phyloP scores from a whole-genome alignment of 2,888 invertebrate species.

The Cataglyphis livida region DNA sequence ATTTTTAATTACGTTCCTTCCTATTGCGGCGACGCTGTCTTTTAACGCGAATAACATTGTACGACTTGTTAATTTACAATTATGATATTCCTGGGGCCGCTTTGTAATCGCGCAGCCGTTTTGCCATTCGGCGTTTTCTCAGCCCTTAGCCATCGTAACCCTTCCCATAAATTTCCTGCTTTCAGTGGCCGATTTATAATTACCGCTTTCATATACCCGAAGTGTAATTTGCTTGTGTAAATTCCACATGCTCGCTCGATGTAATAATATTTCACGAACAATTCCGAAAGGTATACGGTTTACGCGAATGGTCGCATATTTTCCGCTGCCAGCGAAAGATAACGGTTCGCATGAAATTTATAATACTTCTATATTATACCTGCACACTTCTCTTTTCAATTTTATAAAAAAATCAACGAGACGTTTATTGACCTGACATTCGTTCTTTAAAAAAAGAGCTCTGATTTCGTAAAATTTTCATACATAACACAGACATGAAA shows the following conservation, averaged over 20 bases:
- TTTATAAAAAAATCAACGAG: conserved; percentile 24
- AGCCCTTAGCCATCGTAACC: conserved; percentile 62
- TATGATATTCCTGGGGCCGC: conserved; percentile 46
- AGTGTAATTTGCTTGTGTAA: conserved; percentile 73
- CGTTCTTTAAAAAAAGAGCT: background rate
- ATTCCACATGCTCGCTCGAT: conserved; percentile 63
- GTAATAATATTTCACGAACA: conserved; percentile 63
- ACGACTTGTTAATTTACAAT: conserved; percentile 60
- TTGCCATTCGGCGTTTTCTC: conserved; percentile 66
- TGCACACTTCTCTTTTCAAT: conserved; percentile 11
- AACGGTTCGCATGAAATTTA: conserved; percentile 60
- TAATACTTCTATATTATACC: conserved; percentile 45
- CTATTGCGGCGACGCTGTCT: conserved; percentile 41
- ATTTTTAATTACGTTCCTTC: conserved; percentile 62
- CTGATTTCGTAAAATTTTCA: conserved; percentile 16
- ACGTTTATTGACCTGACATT: background rate
- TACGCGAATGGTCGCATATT: conserved; percentile 40
- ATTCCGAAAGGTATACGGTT: conserved; percentile 53
- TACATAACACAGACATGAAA: background rate
- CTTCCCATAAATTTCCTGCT: conserved; percentile 68
- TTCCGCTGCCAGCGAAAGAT: conserved; percentile 47
- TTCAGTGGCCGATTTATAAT: conserved; percentile 73
- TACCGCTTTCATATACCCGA: conserved; percentile 65
- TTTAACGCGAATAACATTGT: conserved; percentile 7
- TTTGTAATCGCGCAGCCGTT: conserved; percentile 50